A percentile compares a stretch with the other conserved stretches of the same genome.
Conservation (phyloP, 2,888 invertebrate genomes). For the Drosophila barbarae region DNA sequence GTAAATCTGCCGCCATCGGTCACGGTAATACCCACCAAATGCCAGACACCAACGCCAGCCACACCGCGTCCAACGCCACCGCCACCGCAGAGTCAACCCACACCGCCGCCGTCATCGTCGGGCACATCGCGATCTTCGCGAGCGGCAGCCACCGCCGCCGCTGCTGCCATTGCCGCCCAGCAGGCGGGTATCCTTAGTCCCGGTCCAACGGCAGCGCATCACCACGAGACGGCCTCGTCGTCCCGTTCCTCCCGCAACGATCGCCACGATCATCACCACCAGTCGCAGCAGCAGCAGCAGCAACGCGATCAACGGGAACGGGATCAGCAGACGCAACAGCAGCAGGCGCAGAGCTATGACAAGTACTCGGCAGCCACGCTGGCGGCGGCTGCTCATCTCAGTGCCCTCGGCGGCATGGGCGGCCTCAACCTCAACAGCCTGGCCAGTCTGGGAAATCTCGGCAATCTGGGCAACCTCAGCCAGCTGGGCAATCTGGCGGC, state of each 20-base stretch:
- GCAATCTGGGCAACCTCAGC: slow-evolving; percentile 69
- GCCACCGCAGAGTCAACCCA: slow-evolving; percentile 79
- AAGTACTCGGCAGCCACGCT: slow-evolving; percentile 81
- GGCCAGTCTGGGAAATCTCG: slow-evolving; percentile 74
- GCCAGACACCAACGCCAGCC: slow-evolving; percentile 80
- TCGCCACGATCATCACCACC: slow-evolving; percentile 66
- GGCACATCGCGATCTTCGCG: slow-evolving; percentile 75
- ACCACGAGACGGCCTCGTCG: slow-evolving; percentile 63
- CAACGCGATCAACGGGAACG: slow-evolving; percentile 69
- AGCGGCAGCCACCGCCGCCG: slow-evolving; percentile 67
- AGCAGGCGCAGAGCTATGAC: slow-evolving; percentile 76
- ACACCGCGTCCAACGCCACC: slow-evolving; percentile 82
- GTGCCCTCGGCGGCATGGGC: slow-evolving; percentile 77
- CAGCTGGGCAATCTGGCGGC: slow-evolving; percentile 77
- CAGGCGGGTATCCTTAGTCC: slow-evolving; percentile 64
- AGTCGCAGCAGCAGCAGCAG: slow-evolving; percentile 61
- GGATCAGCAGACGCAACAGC: slow-evolving; percentile 72
- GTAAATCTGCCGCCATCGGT: slow-evolving; percentile 77
- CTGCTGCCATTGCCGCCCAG: slow-evolving; percentile 64
- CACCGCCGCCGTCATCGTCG: slow-evolving; percentile 77
- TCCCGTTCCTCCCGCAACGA: slow-evolving; percentile 68
- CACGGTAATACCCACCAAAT: slow-evolving; percentile 78
- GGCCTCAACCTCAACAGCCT: slow-evolving; percentile 77
- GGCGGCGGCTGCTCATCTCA: slow-evolving; percentile 80
- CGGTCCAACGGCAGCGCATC: slow-evolving; percentile 62